Percentiles rank a stretch among this genome's conserved stretches.
phyloP scores from a whole-genome alignment of 2,113 vertebrate genomes.

The Castor canadensis region DNA sequence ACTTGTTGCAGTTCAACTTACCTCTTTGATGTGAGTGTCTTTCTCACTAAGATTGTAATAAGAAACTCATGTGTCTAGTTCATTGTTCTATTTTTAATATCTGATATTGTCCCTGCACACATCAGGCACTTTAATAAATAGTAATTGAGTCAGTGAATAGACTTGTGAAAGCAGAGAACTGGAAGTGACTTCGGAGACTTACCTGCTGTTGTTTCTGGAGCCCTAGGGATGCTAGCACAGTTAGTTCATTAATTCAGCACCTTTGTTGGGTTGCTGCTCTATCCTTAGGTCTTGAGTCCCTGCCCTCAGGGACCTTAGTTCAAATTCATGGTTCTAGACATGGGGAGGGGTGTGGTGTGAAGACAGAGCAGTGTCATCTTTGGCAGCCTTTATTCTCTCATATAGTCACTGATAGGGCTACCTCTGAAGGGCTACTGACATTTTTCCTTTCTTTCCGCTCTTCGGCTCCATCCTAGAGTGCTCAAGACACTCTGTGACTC shows the following conservation, averaged over 20 bases:
- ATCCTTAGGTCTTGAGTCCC: background rate
- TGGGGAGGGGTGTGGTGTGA: background rate
- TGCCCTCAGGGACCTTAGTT: background rate
- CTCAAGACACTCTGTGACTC: too few species aligned
- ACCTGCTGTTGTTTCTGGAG: background rate
- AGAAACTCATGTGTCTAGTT: background rate
- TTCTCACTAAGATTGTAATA: background rate
- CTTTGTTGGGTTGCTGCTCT: background rate
- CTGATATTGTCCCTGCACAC: background rate
- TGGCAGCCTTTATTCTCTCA: background rate
- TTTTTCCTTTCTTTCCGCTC: background rate
- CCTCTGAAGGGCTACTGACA: accelerated
- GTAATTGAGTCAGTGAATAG: background rate
- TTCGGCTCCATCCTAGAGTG: too few species aligned
- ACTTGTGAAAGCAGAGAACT: background rate
- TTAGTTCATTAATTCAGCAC: background rate
- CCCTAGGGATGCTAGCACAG: background rate
- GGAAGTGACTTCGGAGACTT: background rate
- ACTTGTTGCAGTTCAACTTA: background rate
- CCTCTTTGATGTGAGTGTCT: background rate
- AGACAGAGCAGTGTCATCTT: accelerated
- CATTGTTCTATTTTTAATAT: background rate
- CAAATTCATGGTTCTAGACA: background rate
- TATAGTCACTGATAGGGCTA: accelerated
- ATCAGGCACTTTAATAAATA: background rate